Evolutionary conservation across 2,888 invertebrate genomes (phyloP).

Genomic region (Sarcophaga variegata): DNA sequence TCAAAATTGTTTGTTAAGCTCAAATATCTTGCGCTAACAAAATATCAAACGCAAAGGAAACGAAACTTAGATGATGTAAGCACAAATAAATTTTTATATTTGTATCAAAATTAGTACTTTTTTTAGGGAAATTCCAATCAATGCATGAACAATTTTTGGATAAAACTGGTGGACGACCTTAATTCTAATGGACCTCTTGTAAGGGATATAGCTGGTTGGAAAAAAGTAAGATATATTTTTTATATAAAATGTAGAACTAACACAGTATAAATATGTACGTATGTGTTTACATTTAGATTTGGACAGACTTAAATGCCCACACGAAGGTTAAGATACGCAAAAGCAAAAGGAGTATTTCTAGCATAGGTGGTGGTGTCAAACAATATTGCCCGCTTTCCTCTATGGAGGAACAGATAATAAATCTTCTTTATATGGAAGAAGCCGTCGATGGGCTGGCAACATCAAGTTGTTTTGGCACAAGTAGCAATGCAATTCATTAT

Average conservation of each 20-base stretch:
- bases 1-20: too few relatives aligned
- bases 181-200: constrained; percentile 1
- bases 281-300: background rate
- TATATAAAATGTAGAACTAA: background rate
- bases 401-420: background rate
- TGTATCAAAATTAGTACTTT: too few relatives aligned
- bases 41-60: too few relatives aligned
- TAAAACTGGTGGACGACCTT: constrained; percentile 19
- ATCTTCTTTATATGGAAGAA: constrained; percentile 33
- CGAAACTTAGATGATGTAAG: too few relatives aligned
- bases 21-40: too few relatives aligned
- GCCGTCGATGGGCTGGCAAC: constrained; percentile 36
- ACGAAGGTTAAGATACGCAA: constrained; percentile 20
- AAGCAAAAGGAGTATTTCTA: constrained; percentile 18
- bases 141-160: background rate
- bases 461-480: constrained; percentile 43
- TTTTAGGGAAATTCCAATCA: background rate
- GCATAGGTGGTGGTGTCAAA: constrained; percentile 21
- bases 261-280: background rate
- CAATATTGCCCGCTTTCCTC: constrained; percentile 12
- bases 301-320: background rate
- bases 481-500: constrained; percentile 18
- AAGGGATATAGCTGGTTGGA: too few relatives aligned
- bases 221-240: too few relatives aligned
- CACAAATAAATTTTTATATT: too few relatives aligned